Evolutionary conservation across 2,797 vertebrate genomes (phyloP).

Genomic region (Salmo trutta): DNA sequence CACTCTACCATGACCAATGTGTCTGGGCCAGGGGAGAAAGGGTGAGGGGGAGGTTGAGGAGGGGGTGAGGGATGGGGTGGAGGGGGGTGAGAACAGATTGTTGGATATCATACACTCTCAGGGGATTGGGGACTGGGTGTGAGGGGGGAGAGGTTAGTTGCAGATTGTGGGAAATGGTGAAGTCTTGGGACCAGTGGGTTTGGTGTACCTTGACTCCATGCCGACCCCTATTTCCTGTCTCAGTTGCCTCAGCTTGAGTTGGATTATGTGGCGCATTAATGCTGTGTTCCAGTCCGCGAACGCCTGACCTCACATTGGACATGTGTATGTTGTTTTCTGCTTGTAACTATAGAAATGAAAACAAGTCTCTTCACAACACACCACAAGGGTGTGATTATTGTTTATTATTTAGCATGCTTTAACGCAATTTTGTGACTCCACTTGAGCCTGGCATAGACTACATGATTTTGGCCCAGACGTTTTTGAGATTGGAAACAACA

Average conservation of each 20-base stretch:
- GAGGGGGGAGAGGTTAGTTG: conserved; percentile 32
- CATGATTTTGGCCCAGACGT: too few species aligned
- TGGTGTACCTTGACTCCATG: conserved; percentile 57
- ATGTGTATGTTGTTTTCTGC: conserved; percentile 24
- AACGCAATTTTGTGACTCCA: neutral
- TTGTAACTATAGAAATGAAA: conserved; percentile 51
- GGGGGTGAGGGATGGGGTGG: conserved; percentile 28
- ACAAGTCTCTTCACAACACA: conserved; percentile 39
- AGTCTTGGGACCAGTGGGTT: conserved; percentile 62
- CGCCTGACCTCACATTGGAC: conserved; percentile 33
- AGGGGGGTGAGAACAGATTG: conserved; percentile 63
- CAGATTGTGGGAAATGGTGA: conserved; percentile 57
- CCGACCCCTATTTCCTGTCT: conserved; percentile 72
- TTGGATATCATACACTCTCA: conserved; percentile 63
- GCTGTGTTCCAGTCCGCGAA: conserved; percentile 41
- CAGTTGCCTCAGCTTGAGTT: conserved; percentile 68
- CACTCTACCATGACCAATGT: conserved; percentile 19
- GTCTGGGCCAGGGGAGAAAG: conserved; percentile 16
- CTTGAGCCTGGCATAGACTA: neutral
- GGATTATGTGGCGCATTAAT: conserved; percentile 55
- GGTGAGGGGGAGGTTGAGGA: neutral
- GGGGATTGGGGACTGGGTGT: conserved; percentile 25
- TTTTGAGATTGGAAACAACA: too few species aligned
- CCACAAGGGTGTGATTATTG: conserved; percentile 14
- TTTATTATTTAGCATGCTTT: neutral